Evolutionary conservation across 1,140 invertebrate species (phyloP), one percentile per base, ranked within the genome.

Genomic region (Whitmania pigra): DNA sequence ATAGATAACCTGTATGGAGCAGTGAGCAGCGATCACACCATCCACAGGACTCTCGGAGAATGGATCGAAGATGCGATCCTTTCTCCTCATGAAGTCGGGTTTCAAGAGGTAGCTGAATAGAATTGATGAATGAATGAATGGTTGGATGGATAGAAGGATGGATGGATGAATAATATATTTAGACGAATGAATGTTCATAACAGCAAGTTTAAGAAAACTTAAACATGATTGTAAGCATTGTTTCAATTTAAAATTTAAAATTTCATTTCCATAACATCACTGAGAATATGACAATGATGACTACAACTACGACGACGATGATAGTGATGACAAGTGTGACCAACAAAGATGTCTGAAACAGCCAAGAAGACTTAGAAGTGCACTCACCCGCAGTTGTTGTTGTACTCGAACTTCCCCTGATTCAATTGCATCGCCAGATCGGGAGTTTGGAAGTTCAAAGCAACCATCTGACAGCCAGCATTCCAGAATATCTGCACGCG

Each of bases 371-470:
- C 0, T 0, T 11, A 49, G 5, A 49, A 11, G 9, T 7, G 18
- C 9, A 68, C 31, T 77, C 76, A 85, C 83, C 94, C 96, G 75
- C 93, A 94, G 80, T 97, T 97, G 80, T 96, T 95, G 83, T 99
- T 98, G 80, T 97, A 97, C 82, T 99, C 96, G 84, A 99, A 99
- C 86, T 99, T 99, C 74, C 96, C 96, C 85, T 98, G 94, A 84
- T 99, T 99, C 72, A 99, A 84, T 84, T 99, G 97, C 94, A 99
- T 98, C 18, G 94, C 94, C 74, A 99, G 85, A 86, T 99, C 97
- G 18, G 95, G 89, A 18, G 95, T 99, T 87, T 99, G 97, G 84
- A 99, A 99, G 85, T 99, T 99, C n/a, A 99, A 85, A 0, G 96
- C 95, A 18, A 99, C 96, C 95, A 99, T 98, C 80, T 99, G 97